Evolutionary conservation across 2,888 invertebrate genomes (phyloP).

Genomic region (Eilema depressum): DNA sequence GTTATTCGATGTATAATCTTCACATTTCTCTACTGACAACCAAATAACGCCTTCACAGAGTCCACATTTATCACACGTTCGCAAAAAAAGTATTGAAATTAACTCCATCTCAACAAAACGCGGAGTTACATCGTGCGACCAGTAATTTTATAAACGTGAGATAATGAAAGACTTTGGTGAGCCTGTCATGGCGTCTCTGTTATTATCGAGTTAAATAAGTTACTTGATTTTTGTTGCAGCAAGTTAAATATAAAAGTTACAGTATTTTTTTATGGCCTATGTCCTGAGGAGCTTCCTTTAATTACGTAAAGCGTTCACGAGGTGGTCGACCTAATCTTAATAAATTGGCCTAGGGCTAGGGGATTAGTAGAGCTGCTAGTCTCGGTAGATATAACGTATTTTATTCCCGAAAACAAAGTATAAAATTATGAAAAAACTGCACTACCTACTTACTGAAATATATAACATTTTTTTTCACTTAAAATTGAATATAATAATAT

Average conservation of each 20-base stretch:
- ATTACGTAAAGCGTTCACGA: neutral
- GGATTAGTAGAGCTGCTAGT: no score
- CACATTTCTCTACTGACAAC: neutral
- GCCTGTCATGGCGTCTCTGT: constrained; percentile 1
- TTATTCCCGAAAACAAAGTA: no score
- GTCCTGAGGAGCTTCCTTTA: neutral
- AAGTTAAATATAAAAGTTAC: neutral
- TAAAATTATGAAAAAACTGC: no score
- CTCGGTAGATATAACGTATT: no score
- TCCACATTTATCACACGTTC: neutral
- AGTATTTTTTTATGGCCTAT: neutral
- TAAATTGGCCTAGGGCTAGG: no score
- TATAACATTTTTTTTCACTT: no score
- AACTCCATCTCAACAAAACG: constrained; percentile 23
- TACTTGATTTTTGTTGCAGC: constrained; percentile 1
- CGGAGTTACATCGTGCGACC: neutral
- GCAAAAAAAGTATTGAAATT: constrained; percentile 13
- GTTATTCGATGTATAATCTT: no score
- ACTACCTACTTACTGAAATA: no score
- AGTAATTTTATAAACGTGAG: neutral
- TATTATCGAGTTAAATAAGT: constrained; percentile 7
- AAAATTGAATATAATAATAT: no score
- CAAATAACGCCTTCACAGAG: neutral
- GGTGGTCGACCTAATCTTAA: neutral
- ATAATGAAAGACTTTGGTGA: neutral